Evolutionary conservation across 2,888 invertebrate genomes (phyloP), one percentile per base, ranked within the genome.

Genomic region (Amphipoea lucens): DNA sequence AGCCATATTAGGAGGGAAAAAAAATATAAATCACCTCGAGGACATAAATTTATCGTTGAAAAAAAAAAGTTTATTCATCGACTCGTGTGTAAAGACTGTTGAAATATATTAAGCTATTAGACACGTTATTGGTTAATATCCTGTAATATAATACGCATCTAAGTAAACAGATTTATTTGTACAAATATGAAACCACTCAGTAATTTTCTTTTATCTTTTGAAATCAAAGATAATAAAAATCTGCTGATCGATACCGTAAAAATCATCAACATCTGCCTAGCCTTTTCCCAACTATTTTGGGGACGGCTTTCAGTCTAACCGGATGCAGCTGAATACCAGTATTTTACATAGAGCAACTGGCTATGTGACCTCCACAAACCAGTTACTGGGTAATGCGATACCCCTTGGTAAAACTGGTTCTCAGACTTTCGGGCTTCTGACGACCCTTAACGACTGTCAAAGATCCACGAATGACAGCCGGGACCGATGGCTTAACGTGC

Each of bases 1-100:
- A 72, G 76, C 84, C 78, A 40, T 82, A 76, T 82, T 76, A 29
- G 74, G 81, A 79, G 62, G n/a, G 74, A 78, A 82, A 76, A 78
- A 63, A 80, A 29, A 76, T n/a, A 78, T 68, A 67, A 79, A 88
- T 78, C 54, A 78, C 67, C 67, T 48, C 65, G 82, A 75, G 71
- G 66, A 79, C 67, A 68, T 36, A 79, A 65, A 79, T 75, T 74
- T 74, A 67, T 82, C 42, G 65, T 65, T 57, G 51, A 62, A 74
- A 73, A 82, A 76, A 72, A 74, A 65, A 68, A 79, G 60, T 45
- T 17, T 48, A 74, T 68, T 76, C 17, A 68, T 74, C 17, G 11
- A 81, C 17, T 60, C 42, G 29, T 69, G 76, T 75, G 78, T 77
- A 77, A 73, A 62, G 48, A 11, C 48, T 72, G 54, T 57, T 74